Percentiles rank a stretch among this genome's conserved stretches.
Evolutionary conservation across 1,140 invertebrate species (phyloP).

Genomic region (Micrasema minimum): DNA sequence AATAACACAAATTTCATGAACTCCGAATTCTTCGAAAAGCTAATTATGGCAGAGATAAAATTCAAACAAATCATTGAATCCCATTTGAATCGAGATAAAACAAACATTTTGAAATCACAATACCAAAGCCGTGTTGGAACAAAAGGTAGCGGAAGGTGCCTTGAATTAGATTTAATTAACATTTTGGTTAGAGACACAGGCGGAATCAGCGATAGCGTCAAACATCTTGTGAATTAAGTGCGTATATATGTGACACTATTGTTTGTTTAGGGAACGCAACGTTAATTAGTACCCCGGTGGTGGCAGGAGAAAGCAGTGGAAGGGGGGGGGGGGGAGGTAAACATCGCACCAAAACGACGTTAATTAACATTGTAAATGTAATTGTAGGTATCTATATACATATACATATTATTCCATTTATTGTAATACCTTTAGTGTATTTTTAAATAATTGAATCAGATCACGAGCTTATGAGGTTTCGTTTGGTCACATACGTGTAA

Average conservation of each 20-base stretch:
- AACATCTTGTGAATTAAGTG: constrained; percentile 28
- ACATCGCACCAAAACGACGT: constrained; percentile 3
- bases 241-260: constrained; percentile 17
- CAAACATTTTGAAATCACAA: constrained; percentile 11
- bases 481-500: no score
- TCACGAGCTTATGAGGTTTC: no score
- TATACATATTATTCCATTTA: no score
- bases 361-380: constrained; percentile 16
- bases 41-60: neutral
- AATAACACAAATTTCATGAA: no score
- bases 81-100: neutral
- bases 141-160: constrained; percentile 15
- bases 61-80: neutral
- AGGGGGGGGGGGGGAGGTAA: neutral
- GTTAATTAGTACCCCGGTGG: constrained; percentile 19
- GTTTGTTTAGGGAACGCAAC: constrained; percentile 23
- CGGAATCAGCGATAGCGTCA: neutral
- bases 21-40: no score
- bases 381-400: no score
- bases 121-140: neutral
- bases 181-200: neutral
- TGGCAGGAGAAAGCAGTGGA: no score
- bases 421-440: no score
- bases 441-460: no score
- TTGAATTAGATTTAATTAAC: constrained; percentile 25